A percentile compares a stretch with the other conserved stretches of the same genome.
Conservation (phyloP, 2,888 invertebrate genomes). For the Horisme vitalbata region DNA sequence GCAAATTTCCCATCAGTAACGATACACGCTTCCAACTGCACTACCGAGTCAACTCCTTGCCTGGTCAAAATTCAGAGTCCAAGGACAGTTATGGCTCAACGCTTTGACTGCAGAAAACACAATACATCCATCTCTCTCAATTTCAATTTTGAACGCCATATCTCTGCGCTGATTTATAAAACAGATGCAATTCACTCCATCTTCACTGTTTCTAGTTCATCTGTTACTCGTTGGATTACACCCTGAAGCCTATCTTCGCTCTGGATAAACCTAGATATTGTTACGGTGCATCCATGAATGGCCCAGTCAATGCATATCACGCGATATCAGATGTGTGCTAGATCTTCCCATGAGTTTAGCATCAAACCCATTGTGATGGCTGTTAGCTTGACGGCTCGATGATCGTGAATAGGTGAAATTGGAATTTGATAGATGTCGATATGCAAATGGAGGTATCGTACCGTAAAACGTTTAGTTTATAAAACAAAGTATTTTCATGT, state of each 20-base stretch:
- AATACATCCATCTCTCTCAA: too few species aligned
- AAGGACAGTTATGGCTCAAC: too few species aligned
- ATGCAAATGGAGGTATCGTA: slow-evolving; percentile 14
- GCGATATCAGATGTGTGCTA: slow-evolving; percentile 28
- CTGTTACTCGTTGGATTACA: slow-evolving; percentile 14
- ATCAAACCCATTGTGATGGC: slow-evolving; percentile 26
- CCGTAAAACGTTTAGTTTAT: not conserved
- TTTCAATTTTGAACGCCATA: too few species aligned
- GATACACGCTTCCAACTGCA: too few species aligned
- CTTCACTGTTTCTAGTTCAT: slow-evolving; percentile 15
- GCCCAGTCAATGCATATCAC: slow-evolving; percentile 29
- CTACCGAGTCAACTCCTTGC: too few species aligned
- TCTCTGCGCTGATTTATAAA: too few species aligned
- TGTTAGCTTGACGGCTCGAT: slow-evolving; percentile 28
- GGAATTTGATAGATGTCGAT: slow-evolving; percentile 13
- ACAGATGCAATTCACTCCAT: not conserved
- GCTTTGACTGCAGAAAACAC: too few species aligned
- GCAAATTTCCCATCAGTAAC: too few species aligned
- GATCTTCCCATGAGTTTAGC: slow-evolving; percentile 31
- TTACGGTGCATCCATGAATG: slow-evolving; percentile 26
- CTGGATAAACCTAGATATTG: slow-evolving; percentile 30
- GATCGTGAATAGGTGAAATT: slow-evolving; percentile 19
- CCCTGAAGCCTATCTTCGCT: slow-evolving; percentile 21
- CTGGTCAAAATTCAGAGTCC: too few species aligned
- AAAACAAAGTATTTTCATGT: not conserved